Conservation (phyloP, 2,888 invertebrate genomes). For the Tubiluchus corallicola region DNA sequence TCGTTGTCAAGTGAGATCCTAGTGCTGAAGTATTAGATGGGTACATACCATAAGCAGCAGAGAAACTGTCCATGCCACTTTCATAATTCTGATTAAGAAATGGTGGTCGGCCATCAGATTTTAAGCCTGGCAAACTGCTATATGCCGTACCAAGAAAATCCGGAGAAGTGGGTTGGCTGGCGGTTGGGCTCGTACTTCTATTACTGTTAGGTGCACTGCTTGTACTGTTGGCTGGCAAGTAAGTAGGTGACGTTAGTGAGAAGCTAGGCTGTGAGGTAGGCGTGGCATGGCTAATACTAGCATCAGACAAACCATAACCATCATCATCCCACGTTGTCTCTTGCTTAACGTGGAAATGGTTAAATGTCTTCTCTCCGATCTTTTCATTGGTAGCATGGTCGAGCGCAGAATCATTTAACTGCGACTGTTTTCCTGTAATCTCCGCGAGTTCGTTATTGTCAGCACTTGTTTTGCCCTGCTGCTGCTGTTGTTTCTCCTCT, state of each 20-base stretch:
- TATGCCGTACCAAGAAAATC: neutral
- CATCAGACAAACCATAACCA: neutral
- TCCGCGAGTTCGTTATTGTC: neutral
- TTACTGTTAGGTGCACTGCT: neutral
- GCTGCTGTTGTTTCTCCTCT: too few species aligned
- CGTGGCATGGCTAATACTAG: neutral
- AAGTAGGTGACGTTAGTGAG: too few species aligned
- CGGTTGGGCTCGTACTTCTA: too few species aligned
- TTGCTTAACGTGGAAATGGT: conserved; percentile 1
- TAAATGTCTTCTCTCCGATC: neutral
- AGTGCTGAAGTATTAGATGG: neutral
- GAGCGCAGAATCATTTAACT: neutral
- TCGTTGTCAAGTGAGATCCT: neutral
- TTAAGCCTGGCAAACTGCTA: neutral
- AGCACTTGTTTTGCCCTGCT: too few species aligned
- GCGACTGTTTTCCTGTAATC: too few species aligned
- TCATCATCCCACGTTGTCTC: neutral
- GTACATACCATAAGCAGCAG: neutral
- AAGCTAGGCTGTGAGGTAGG: neutral
- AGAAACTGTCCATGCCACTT: neutral
- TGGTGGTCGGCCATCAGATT: neutral
- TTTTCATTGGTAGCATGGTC: neutral
- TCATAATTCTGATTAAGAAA: neutral
- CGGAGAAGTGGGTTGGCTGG: too few species aligned
- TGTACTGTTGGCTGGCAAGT: neutral